Evolutionary conservation across 1,140 invertebrate genomes (phyloP).

Genomic region (Forficula auricularia): DNA sequence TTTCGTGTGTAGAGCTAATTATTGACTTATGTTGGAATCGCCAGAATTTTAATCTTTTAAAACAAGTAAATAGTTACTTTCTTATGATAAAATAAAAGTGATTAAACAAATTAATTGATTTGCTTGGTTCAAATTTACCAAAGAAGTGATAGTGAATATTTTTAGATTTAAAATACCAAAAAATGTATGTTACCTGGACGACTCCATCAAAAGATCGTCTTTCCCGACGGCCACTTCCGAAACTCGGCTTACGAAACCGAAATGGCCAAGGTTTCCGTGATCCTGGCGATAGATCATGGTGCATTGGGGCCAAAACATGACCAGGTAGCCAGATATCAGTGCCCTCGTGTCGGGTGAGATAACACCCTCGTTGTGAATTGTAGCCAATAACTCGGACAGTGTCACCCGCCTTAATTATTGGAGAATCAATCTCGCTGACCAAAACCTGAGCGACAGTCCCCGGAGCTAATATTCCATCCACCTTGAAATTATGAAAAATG

Average conservation of each 20-base stretch:
- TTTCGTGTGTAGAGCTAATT: too few species aligned
- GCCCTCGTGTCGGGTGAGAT: too few species aligned
- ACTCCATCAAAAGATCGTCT: constrained; percentile 10
- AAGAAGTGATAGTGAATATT: too few species aligned
- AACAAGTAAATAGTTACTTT: too few species aligned
- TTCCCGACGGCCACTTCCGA: constrained; percentile 11
- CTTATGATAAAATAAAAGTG: too few species aligned
- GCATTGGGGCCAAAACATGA: constrained; percentile 32
- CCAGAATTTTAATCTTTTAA: too few species aligned
- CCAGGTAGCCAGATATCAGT: constrained; percentile 39
- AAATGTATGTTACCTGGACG: too few species aligned
- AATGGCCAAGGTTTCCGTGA: constrained; percentile 40
- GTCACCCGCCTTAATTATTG: constrained; percentile 3
- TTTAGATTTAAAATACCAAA: too few species aligned
- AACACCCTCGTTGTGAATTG: neutral
- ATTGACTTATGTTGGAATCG: too few species aligned
- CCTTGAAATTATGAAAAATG: neutral
- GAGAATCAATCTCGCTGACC: constrained; percentile 9
- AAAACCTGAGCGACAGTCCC: constrained; percentile 16
- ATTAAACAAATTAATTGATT: too few species aligned
- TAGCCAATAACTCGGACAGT: neutral
- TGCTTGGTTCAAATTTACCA: too few species aligned
- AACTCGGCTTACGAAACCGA: constrained; percentile 29
- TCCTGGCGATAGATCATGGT: constrained; percentile 19
- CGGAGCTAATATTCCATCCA: constrained; percentile 6